Evolutionary conservation across 2,113 vertebrate species (phyloP).

Genomic region (Zosterops japonicus): DNA sequence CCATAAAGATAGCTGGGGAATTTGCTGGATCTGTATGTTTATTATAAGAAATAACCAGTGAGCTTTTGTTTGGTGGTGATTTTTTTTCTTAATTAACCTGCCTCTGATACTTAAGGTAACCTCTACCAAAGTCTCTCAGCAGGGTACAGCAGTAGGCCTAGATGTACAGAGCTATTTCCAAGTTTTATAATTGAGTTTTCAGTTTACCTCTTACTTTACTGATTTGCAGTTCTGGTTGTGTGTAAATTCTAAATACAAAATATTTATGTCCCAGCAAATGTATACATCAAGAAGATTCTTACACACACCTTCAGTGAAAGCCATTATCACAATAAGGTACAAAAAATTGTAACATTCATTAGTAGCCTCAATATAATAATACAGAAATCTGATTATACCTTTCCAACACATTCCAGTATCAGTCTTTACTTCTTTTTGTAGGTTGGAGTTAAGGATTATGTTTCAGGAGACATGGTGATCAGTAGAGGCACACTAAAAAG

Average conservation of each 20-base stretch:
- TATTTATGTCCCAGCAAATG: not conserved
- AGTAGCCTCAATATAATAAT: not conserved
- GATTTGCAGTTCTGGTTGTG: too few relatives aligned
- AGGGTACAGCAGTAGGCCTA: not conserved
- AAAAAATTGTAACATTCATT: not conserved
- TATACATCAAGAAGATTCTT: not conserved
- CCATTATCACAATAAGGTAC: not conserved
- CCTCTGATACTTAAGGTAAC: not conserved
- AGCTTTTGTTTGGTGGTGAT: not conserved
- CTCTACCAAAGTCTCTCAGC: not conserved
- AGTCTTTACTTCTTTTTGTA: not conserved
- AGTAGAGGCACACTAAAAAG: not conserved
- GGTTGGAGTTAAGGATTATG: not conserved
- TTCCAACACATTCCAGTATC: not conserved
- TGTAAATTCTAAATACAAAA: not conserved
- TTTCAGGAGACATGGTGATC: not conserved
- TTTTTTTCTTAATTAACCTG: not conserved
- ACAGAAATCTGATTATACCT: not conserved
- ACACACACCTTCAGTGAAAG: not conserved
- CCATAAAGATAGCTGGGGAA: accelerated
- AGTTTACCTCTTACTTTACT: not conserved
- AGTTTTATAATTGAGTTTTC: not conserved
- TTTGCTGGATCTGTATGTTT: accelerated
- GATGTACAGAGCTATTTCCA: not conserved
- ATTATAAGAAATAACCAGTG: not conserved